Evolutionary conservation across 2,113 vertebrate species (phyloP).

Genomic region (Burhinus oedicnemus): DNA sequence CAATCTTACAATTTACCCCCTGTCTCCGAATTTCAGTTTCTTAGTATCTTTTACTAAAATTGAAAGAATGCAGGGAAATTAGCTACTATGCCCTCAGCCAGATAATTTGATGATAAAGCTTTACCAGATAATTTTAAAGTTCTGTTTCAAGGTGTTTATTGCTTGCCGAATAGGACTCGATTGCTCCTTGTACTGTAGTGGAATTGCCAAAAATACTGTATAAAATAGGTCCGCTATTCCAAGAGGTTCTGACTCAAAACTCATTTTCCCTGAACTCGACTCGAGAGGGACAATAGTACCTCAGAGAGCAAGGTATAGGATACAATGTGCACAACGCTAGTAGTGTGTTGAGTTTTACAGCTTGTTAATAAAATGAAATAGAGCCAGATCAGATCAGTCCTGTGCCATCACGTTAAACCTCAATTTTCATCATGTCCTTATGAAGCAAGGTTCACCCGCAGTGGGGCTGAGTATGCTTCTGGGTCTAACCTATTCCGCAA

Average conservation of each 20-base stretch:
- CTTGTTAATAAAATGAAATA: constrained; percentile 19
- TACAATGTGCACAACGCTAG: not conserved
- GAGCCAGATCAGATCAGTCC: not conserved
- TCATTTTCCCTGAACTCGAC: not conserved
- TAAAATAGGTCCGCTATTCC: not conserved
- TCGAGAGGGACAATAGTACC: not conserved
- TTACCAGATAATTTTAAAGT: not conserved
- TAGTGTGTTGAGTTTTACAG: constrained; percentile 5
- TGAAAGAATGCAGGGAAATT: not conserved
- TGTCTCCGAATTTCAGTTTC: not conserved
- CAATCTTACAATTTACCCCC: not conserved
- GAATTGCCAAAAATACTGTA: not conserved
- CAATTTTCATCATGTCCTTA: constrained; percentile 5
- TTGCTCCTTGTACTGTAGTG: not conserved
- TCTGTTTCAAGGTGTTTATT: constrained; percentile 1
- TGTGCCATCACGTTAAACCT: not conserved
- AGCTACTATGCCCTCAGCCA: not conserved
- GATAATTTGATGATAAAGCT: not conserved
- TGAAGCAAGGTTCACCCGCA: not conserved
- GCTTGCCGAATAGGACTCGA: not conserved
- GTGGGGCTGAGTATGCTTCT: not conserved
- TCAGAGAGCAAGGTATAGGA: not conserved
- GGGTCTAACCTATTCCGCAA: not conserved
- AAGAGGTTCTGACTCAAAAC: not conserved
- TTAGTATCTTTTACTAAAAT: not conserved